phyloP scores from a whole-genome alignment of 2,888 invertebrate genomes.

The Hipparchia sbordonii region DNA sequence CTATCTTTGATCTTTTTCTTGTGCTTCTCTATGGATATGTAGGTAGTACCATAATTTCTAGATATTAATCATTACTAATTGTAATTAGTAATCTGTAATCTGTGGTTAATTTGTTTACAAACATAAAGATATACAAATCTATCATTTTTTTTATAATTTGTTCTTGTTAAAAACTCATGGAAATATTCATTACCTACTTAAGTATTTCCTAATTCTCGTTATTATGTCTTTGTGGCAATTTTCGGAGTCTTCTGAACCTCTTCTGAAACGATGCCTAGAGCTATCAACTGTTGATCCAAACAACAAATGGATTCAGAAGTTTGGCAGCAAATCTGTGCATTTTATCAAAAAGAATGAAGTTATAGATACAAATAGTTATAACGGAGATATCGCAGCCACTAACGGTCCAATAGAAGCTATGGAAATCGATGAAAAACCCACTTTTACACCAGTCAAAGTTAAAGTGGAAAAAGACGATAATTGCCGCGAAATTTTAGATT shows the following conservation, averaged over 20 bases:
- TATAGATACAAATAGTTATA: neutral
- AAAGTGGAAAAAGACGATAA: constrained; percentile 9
- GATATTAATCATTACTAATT: too few species aligned
- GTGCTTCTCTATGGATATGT: too few species aligned
- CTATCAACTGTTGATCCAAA: constrained; percentile 22
- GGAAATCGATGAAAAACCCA: constrained; percentile 3
- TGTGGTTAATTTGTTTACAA: too few species aligned
- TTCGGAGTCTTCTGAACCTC: constrained; percentile 38
- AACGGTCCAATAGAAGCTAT: neutral
- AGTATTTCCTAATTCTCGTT: constrained; percentile 29
- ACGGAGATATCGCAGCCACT: constrained; percentile 7
- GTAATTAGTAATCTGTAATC: too few species aligned
- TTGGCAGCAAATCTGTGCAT: constrained; percentile 20
- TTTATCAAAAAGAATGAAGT: constrained; percentile 6
- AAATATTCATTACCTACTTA: too few species aligned
- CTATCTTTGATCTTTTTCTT: too few species aligned
- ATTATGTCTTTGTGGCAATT: constrained; percentile 40
- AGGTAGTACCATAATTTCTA: too few species aligned
- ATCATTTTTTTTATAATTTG: too few species aligned
- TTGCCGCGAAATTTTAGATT: constrained; percentile 44
- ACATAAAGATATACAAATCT: too few species aligned
- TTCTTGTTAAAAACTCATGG: too few species aligned
- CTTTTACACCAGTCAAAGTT: neutral
- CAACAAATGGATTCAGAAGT: constrained; percentile 42
- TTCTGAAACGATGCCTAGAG: constrained; percentile 35